Base-by-base conservation (phyloP, 2,888 invertebrate genomes). In the Buathra laborator region DNA sequence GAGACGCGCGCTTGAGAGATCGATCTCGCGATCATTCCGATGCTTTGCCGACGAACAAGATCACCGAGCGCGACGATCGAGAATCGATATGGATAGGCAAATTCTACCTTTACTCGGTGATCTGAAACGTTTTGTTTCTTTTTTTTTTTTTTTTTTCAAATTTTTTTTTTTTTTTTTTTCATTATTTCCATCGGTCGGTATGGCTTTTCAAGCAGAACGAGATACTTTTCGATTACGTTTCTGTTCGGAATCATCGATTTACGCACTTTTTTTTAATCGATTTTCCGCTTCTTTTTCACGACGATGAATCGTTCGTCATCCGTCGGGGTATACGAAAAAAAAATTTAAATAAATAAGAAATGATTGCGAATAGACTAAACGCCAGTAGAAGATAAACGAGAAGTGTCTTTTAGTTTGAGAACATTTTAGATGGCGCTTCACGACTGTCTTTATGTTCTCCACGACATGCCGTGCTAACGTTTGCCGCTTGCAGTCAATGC, bases 1-100 rank as follows among this genome's bases (percentile, higher is more conserved):
- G 46, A 44, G 46, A 80, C 24, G 51, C 14, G 37, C 37, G 37
- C 37, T 37, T 24, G 14, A 43, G 59, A 10, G 67, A 85, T 85
- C 79, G 76, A 85, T 85, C 79, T 83, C 59, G 12, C 59, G 79
- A 85, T 85, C 66, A 53, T 59, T 82, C 78, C 78, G 75, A 68
- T 51, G 10, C 37, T 5, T n/a, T 43, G 43, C 32, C 64, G 64
- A 64, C 77, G 72, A 44, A 44, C 68, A 75, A 64, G 70, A 71
- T 81, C 62, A 64, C 64, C 43, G 59, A 53, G 70, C 66, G 53
- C 75, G 78, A 77, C 78, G 75, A 74, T 64, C 82, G 71, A 66
- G 24, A n/a, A 56, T n/a, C 64, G 75, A 75, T 67, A 82, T 48
- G 76, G 71, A 85, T 75, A 74, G 79, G 70, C 46, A 81, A 81